Evolutionary conservation across 2,888 invertebrate genomes (phyloP).

Genomic region (Agrilus biguttatus): DNA sequence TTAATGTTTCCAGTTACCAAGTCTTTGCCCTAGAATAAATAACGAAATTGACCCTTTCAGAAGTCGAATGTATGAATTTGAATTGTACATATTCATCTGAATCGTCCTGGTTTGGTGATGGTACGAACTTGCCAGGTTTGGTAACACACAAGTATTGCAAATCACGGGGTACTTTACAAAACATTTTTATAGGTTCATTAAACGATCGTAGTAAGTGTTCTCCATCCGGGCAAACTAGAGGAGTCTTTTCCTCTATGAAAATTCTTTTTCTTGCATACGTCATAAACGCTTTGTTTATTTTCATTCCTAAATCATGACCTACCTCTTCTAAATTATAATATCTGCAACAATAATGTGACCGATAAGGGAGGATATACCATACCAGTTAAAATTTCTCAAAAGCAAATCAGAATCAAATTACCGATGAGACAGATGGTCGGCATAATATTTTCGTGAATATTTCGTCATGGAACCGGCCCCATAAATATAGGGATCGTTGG

Average conservation of each 20-base stretch:
- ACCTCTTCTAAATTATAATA: conserved; percentile 47
- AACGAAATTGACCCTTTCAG: too few relatives aligned
- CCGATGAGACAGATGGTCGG: conserved; percentile 33
- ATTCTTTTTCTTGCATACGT: conserved; percentile 7
- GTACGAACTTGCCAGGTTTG: conserved; percentile 41
- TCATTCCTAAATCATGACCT: conserved; percentile 38
- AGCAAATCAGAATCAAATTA: too few relatives aligned
- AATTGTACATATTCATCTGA: conserved; percentile 24
- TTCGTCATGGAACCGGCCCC: conserved; percentile 51
- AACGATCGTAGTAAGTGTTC: conserved; percentile 22
- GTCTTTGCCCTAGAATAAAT: conserved; percentile 37
- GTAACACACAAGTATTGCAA: conserved; percentile 43
- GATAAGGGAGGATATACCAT: too few relatives aligned
- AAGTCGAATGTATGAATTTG: neutral
- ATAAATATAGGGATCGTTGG: conserved; percentile 49
- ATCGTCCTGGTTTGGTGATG: conserved; percentile 34
- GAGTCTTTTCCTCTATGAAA: neutral
- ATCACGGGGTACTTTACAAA: conserved; percentile 43
- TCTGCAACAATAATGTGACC: conserved; percentile 8
- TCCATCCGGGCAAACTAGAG: neutral
- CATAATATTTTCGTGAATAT: conserved; percentile 46
- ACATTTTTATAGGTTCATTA: conserved; percentile 24
- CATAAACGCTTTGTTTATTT: conserved; percentile 6
- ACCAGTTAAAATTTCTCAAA: too few relatives aligned
- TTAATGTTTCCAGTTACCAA: conserved; percentile 39